A percentile compares a stretch with the other conserved stretches of the same genome.
These are phyloP conservation scores for Burhinus bistriatus DNA, from an alignment of 2,113 vertebrate genomes.

Conservation along the genomic window DNA sequence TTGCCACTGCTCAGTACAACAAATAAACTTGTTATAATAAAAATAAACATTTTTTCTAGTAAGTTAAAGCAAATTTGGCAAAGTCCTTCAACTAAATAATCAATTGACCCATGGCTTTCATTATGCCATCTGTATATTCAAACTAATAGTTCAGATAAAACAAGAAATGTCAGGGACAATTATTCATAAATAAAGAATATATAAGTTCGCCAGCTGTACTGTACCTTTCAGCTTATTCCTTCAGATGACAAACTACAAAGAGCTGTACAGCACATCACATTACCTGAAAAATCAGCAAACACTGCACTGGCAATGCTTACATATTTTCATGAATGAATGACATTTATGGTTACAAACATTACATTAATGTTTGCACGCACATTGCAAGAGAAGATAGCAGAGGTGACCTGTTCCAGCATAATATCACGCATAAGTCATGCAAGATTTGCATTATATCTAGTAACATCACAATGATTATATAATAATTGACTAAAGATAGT, in stretches of 20 bases:
- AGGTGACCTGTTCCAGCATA: background rate
- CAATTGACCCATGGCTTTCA: background rate
- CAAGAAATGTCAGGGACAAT: background rate
- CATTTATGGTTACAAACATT: background rate
- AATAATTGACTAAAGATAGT: background rate
- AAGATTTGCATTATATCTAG: background rate
- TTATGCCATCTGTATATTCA: background rate
- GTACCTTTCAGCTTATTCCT: background rate
- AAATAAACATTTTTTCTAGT: background rate
- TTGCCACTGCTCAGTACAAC: background rate
- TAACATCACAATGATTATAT: background rate
- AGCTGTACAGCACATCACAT: background rate
- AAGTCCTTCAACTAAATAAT: background rate
- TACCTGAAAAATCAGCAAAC: background rate
- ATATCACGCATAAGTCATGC: background rate
- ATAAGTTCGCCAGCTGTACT: background rate
- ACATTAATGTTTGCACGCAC: background rate
- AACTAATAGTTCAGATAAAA: background rate
- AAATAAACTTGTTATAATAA: background rate
- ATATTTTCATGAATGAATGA: background rate
- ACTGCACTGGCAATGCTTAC: background rate
- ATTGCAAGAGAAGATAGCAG: background rate
- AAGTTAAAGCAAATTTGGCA: background rate
- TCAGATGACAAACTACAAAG: background rate
- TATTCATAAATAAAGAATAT: background rate